Conservation (phyloP, 2,888 invertebrate genomes). For the Alitta virens region DNA sequence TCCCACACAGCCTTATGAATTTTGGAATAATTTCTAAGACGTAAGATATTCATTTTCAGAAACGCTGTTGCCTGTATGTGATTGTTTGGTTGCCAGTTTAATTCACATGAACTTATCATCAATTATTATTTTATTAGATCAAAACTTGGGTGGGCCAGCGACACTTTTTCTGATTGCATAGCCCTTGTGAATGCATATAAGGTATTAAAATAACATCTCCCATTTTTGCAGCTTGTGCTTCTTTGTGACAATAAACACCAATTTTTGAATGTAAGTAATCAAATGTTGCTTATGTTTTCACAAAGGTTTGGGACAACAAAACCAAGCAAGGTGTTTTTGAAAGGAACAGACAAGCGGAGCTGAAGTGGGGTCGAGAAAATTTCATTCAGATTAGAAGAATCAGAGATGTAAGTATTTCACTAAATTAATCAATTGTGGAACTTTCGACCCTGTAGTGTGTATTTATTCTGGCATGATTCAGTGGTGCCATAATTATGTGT, state of each 20-base stretch:
- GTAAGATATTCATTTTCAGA: too few species aligned
- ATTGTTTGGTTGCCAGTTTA: too few species aligned
- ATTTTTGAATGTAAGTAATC: too few species aligned
- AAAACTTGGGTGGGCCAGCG: constrained; percentile 78
- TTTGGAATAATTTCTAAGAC: too few species aligned
- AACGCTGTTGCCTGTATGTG: too few species aligned
- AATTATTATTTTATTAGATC: constrained; percentile 68
- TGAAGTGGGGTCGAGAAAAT: constrained; percentile 54
- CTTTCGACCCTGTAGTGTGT: neutral
- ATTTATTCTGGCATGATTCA: neutral
- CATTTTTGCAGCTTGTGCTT: too few species aligned
- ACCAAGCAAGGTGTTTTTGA: constrained; percentile 65
- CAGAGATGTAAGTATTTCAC: constrained; percentile 41
- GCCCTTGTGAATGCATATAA: constrained; percentile 77
- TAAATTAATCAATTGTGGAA: neutral
- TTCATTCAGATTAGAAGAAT: constrained; percentile 45
- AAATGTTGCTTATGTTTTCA: too few species aligned
- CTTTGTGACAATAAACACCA: too few species aligned
- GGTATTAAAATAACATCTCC: constrained; percentile 26
- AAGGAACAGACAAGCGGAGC: constrained; percentile 49
- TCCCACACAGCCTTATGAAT: too few species aligned
- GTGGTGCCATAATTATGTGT: neutral
- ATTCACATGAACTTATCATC: too few species aligned
- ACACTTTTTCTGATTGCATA: constrained; percentile 80
- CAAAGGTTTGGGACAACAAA: constrained; percentile 70